A percentile compares a stretch with the other conserved stretches of the same genome.
Evolutionary conservation across 1,140 invertebrate genomes (phyloP).

Genomic region (fruit fly (Drosophila melanogaster)): Release_6_plus_ISO1_MT NT_037436.4:6468001-6468500

Average conservation of each 20-base stretch:
- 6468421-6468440: constrained; percentile 1
- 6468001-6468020: too few species aligned
- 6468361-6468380: not conserved
- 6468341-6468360: constrained; percentile 12
- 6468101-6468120: not conserved
- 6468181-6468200: constrained; percentile 66
- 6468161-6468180: constrained; percentile 73
- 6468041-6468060: too few species aligned
- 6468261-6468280: constrained; percentile 73
- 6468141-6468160: constrained; percentile 53
- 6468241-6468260: constrained; percentile 69
- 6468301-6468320: constrained; percentile 62
- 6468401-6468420: not conserved
- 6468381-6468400: not conserved
- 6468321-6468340: constrained; percentile 35
- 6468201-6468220: constrained; percentile 31
- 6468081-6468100: too few species aligned
- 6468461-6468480: not conserved
- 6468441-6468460: constrained; percentile 6
- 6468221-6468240: constrained; percentile 49
- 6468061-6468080: too few species aligned
- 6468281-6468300: constrained; percentile 52
- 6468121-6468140: not conserved
- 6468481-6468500: constrained; percentile 1
- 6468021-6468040: too few species aligned